These are phyloP conservation scores for Arctopsyche grandis DNA, from an alignment of 1,140 invertebrate species.

Conservation along the genomic window DNA sequence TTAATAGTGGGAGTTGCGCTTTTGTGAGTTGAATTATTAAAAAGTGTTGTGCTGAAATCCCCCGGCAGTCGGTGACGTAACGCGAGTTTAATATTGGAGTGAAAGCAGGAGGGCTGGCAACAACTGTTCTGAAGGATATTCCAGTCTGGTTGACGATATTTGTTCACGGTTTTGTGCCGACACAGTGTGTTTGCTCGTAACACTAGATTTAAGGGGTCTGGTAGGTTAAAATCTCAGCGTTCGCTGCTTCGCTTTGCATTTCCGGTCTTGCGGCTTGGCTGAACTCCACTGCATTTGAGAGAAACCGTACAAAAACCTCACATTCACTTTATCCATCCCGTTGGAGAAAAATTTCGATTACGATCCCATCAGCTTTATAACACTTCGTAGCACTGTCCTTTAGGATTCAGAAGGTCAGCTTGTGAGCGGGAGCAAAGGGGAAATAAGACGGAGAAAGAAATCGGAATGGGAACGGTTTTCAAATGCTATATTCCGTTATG, in stretches of 20 bases:
- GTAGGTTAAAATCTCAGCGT: neutral
- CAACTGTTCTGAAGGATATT: slow-evolving; percentile 25
- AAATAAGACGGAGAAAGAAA: too few species aligned
- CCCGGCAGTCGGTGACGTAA: neutral
- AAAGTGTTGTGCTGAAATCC: neutral
- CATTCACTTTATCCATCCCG: neutral
- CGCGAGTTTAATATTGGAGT: neutral
- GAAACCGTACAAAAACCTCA: neutral
- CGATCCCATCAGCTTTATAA: neutral
- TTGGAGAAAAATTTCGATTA: neutral
- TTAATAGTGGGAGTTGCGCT: neutral
- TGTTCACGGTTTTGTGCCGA: neutral
- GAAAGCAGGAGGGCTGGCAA: neutral
- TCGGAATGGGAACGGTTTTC: too few species aligned
- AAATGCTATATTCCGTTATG: too few species aligned
- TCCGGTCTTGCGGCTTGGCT: too few species aligned
- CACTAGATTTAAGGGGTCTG: neutral
- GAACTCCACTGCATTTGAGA: too few species aligned
- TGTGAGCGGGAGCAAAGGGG: too few species aligned
- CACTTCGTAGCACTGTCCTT: neutral
- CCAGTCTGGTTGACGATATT: neutral
- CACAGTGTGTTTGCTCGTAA: too few species aligned
- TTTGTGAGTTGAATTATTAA: neutral
- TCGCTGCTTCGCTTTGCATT: too few species aligned
- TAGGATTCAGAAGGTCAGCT: too few species aligned